Evolutionary conservation across 2,797 vertebrate genomes (phyloP), one percentile per base, ranked within the genome.

Genomic region (Amphiprion clarkii): DNA sequence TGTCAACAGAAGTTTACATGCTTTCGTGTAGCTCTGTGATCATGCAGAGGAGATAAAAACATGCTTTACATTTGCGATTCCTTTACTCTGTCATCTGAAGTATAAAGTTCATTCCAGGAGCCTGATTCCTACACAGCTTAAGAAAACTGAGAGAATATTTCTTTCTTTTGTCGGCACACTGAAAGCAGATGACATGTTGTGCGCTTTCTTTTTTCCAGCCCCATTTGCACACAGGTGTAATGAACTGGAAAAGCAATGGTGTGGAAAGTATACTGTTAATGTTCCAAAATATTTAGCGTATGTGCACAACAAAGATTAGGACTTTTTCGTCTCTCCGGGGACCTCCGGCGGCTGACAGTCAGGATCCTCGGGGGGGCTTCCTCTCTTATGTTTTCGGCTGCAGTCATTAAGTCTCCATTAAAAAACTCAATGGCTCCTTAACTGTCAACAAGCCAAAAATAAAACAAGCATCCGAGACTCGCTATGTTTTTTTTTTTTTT

Each of bases 401-500:
- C 77, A 83, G 82, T 84, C 87, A 85, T 90, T 90, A 89, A 89
- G 68, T 64, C 86, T 83, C 87, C 89, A 91, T 91, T 91, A 88
- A 87, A 87, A 89, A 84, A 76, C 4, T 21, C 86, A 77, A 80
- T 74, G 87, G 84, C 84, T 91, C 78, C 80, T 84, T 79, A 84
- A 87, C 85, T 75, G 85, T 88, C 88, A 90, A 81, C 82, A 74
- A 74, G 78, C 76, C 65, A 66, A 85, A 87, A 86, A 87, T 88
- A 86, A 86, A 89, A 83, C 63, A 68, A 71, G 78, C 75, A 86
- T 79, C 64, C 67, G 46, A 69, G 63, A 76, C 79, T 81, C 46
- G 46, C 49, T 17, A 4, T 36, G 36, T 36, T 11, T 39, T 39
- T 12, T 39, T 39, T 12, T 39, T 39, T 39, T 39, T 73, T 84